Base-by-base conservation (phyloP, 2,888 invertebrate species). In the Ephialtes manifestator region DNA sequence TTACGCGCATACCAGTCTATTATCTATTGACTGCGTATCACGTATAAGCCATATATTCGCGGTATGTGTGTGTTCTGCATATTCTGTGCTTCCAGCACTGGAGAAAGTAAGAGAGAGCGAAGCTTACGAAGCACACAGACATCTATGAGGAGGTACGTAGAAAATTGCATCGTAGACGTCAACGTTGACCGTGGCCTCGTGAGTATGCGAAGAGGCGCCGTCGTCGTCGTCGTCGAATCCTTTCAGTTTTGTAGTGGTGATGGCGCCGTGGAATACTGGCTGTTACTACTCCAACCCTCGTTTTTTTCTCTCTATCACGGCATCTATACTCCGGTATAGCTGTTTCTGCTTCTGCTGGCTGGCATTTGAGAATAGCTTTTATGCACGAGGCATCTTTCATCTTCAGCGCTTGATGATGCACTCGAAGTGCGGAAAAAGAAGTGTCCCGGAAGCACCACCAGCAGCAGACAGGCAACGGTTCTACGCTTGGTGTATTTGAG, bases 341-440 rank as follows among this genome's bases (percentile, higher is more conserved):
- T 24, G 48, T 18, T 53, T 13, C 31, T 58, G 74, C 18, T 35
- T 71, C 78, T 87, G 86, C 87, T 88, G 89, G 89, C 88, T 89
- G 90, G 89, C 91, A 91, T 92, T 92, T 91, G 91, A 91, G 92
- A 92, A 93, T 93, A 91, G 92, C 92, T 92, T 93, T 92, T 91
- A 92, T 92, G 89, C 90, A 82, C 83, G 85, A 87, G 88, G 88
- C 88, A 90, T 91, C 92, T 93, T 91, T 92, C 90, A 92, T 90
- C 91, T 92, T 92, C 88, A 89, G 80, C 89, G 90, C 91, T 90
- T 90, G 90, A 91, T 90, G 92, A 91, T 90, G 90, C 89, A 88
- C 90, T 91, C 87, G 89, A 90, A 92, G 87, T 87, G 87, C 87
- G 88, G 74, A 86, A 87, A 90, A 86, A 89, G 81, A 87, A 87